Evolutionary conservation across 2,888 invertebrate genomes (phyloP).

Genomic region (Tinea semifulvella): DNA sequence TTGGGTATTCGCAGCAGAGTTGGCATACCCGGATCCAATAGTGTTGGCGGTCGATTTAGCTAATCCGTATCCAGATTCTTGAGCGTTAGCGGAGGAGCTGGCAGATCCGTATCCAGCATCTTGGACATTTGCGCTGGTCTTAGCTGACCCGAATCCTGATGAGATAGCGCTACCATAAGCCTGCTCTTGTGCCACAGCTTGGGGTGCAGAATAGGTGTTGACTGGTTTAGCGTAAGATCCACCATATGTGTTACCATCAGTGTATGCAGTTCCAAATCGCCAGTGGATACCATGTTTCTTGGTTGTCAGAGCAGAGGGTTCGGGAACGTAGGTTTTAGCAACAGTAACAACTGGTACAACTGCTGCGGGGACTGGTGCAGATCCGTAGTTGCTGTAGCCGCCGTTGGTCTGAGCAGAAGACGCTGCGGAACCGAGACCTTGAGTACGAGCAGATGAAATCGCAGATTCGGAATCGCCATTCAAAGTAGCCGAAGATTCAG

Average conservation of each 20-base stretch:
- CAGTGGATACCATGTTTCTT: conserved; percentile 37
- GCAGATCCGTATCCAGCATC: conserved; percentile 24
- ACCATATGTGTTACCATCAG: conserved; percentile 11
- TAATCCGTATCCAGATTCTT: conserved; percentile 21
- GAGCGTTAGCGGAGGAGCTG: conserved; percentile 15
- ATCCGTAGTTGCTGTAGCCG: conserved; percentile 29
- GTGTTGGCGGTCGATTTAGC: no score
- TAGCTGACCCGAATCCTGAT: conserved; percentile 23
- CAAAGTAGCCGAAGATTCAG: conserved; percentile 35
- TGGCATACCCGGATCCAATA: conserved; percentile 11
- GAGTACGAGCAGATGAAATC: conserved; percentile 31
- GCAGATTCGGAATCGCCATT: conserved; percentile 36
- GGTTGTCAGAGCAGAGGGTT: conserved; percentile 30
- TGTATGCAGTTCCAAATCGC: conserved; percentile 32
- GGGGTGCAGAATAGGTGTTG: not conserved
- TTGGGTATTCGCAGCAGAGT: conserved; percentile 15
- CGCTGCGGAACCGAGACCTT: conserved; percentile 35
- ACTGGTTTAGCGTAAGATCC: conserved; percentile 3
- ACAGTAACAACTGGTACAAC: conserved; percentile 25
- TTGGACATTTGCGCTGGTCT: conserved; percentile 27
- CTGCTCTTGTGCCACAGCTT: not conserved
- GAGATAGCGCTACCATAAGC: conserved; percentile 22
- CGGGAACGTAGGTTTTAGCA: conserved; percentile 27
- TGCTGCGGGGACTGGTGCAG: conserved; percentile 29
- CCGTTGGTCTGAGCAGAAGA: conserved; percentile 38